Conservation (phyloP, 2,113 vertebrate genomes). For the Felis catus region F.catus_Fca126_mat1.0 CM031412.1:238719001-238719500, state of each 20-base stretch:
- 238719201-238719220: too few species aligned
- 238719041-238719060: neutral
- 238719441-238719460: neutral
- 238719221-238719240: neutral
- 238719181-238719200: too few species aligned
- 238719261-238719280: neutral
- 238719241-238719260: rapidly evolving
- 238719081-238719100: neutral
- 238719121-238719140: too few species aligned
- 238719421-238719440: neutral
- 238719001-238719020: rapidly evolving
- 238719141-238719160: too few species aligned
- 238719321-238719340: neutral
- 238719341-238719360: neutral
- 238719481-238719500: neutral
- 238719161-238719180: too few species aligned
- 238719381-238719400: rapidly evolving
- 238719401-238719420: neutral
- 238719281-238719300: neutral
- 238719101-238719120: too few species aligned
- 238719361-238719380: neutral
- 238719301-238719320: neutral
- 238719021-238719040: rapidly evolving
- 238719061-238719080: neutral
- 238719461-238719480: neutral